Evolutionary conservation across 1,140 invertebrate species (phyloP).

Genomic region (Heliconius himera): DNA sequence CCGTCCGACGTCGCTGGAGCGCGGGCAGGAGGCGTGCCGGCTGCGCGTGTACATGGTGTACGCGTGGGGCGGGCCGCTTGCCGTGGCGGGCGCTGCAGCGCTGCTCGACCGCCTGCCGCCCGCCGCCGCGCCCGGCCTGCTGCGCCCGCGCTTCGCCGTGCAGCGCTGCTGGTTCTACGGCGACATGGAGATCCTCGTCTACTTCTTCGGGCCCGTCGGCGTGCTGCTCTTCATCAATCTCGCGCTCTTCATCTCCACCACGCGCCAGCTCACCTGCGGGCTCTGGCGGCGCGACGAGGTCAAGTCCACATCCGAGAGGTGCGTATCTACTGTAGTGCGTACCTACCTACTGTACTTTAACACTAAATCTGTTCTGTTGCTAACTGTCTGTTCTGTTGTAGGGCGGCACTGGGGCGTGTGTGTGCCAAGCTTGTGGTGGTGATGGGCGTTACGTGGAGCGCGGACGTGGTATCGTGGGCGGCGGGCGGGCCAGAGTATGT

Average conservation of each 20-base stretch:
- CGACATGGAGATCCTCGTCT: constrained; percentile 89
- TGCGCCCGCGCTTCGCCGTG: constrained; percentile 88
- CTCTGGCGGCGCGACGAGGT: constrained; percentile 93
- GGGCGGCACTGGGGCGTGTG: constrained; percentile 88
- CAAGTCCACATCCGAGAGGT: constrained; percentile 93
- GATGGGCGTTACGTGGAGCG: constrained; percentile 93
- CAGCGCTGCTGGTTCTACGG: constrained; percentile 91
- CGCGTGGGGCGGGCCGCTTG: constrained; percentile 90
- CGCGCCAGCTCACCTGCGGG: constrained; percentile 91
- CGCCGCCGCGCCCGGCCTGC: constrained; percentile 81
- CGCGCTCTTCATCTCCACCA: constrained; percentile 89
- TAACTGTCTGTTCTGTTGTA: constrained; percentile 59
- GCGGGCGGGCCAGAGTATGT: constrained; percentile 89
- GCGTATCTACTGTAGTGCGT: background rate
- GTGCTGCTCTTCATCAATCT: constrained; percentile 89
- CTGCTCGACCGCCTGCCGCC: constrained; percentile 86
- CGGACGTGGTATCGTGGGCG: constrained; percentile 88
- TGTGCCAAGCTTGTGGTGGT: constrained; percentile 92
- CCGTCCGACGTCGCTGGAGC: constrained; percentile 90
- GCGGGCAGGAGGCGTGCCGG: constrained; percentile 89
- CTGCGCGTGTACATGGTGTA: constrained; percentile 89
- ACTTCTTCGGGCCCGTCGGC: constrained; percentile 92
- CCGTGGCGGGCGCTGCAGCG: constrained; percentile 87
- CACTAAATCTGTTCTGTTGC: background rate
- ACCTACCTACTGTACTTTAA: background rate